phyloP scores from a whole-genome alignment of 2,113 vertebrate species.

The Oncorhynchus tshawytscha region DNA sequence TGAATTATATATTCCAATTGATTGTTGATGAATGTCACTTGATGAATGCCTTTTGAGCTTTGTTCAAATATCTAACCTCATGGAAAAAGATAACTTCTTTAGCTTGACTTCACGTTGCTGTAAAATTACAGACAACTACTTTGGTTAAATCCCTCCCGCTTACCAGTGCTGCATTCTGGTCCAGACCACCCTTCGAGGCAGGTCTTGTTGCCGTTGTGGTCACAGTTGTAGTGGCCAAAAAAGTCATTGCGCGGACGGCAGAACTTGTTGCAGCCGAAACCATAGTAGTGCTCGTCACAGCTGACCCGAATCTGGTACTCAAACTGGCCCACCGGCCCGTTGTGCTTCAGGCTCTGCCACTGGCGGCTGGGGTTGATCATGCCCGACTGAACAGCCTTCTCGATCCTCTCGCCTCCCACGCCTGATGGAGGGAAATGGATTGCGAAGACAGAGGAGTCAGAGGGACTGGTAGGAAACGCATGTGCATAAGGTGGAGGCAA shows the following conservation, averaged over 20 bases:
- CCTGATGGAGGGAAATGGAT: conserved; percentile 55
- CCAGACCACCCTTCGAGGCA: conserved; percentile 96
- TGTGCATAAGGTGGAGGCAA: too few species aligned
- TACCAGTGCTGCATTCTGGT: conserved; percentile 91
- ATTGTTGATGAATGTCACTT: too few species aligned
- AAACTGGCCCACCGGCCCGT: conserved; percentile 85
- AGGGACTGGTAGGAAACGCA: too few species aligned
- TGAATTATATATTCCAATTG: too few species aligned
- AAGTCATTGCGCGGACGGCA: conserved; percentile 94
- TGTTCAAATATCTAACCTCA: too few species aligned
- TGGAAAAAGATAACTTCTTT: too few species aligned
- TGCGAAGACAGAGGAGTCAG: too few species aligned
- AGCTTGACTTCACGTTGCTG: too few species aligned
- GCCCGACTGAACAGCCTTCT: conserved; percentile 88
- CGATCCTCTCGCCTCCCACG: conserved; percentile 82
- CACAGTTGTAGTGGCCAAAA: conserved; percentile 94
- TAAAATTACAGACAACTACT: too few species aligned
- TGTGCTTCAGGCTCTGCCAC: conserved; percentile 91
- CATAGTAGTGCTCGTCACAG: conserved; percentile 94
- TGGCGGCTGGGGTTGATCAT: conserved; percentile 96
- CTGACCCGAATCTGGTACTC: conserved; percentile 95
- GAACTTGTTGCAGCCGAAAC: conserved; percentile 98
- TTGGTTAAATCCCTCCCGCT: neutral
- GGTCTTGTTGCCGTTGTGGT: conserved; percentile 97
- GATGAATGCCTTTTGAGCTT: too few species aligned